These are phyloP conservation scores for Cranoglanis bouderius DNA, from an alignment of 2,113 vertebrate genomes.

Conservation along the genomic window DNA sequence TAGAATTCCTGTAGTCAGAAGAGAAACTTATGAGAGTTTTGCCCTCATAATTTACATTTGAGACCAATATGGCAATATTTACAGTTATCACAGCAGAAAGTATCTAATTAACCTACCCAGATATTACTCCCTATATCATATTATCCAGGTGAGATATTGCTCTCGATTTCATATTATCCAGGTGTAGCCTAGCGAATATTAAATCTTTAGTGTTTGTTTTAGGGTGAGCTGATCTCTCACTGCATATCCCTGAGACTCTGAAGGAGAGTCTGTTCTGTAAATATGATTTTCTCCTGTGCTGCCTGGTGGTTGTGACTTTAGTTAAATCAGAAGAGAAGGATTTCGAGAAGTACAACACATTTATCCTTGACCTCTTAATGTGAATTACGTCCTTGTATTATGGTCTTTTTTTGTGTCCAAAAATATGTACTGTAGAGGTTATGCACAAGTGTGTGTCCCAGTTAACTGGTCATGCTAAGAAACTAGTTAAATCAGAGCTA, in stretches of 20 bases:
- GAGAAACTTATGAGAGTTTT: not conserved
- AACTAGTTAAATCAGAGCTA: slow-evolving; percentile 1
- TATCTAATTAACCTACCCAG: slow-evolving; percentile 26
- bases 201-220: slow-evolving; percentile 40
- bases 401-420: not conserved
- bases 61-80: slow-evolving; percentile 30
- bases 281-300: slow-evolving; percentile 25
- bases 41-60: slow-evolving; percentile 20
- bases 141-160: slow-evolving; percentile 5
- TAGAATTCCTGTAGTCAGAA: not conserved
- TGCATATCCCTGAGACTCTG: not conserved
- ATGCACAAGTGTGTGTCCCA: slow-evolving; percentile 10
- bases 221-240: slow-evolving; percentile 17
- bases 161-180: slow-evolving; percentile 22
- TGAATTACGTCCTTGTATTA: slow-evolving; percentile 3
- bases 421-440: slow-evolving; percentile 12
- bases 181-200: slow-evolving; percentile 49
- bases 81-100: slow-evolving; percentile 29
- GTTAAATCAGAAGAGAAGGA: slow-evolving; percentile 10
- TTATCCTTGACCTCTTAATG: slow-evolving; percentile 10
- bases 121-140: slow-evolving; percentile 17
- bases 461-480: not conserved
- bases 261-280: slow-evolving; percentile 25
- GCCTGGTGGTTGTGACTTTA: not conserved
- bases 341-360: not conserved